These are phyloP conservation scores for Calliphora vicina DNA, from an alignment of 1,140 invertebrate species.

Conservation along the genomic window DNA sequence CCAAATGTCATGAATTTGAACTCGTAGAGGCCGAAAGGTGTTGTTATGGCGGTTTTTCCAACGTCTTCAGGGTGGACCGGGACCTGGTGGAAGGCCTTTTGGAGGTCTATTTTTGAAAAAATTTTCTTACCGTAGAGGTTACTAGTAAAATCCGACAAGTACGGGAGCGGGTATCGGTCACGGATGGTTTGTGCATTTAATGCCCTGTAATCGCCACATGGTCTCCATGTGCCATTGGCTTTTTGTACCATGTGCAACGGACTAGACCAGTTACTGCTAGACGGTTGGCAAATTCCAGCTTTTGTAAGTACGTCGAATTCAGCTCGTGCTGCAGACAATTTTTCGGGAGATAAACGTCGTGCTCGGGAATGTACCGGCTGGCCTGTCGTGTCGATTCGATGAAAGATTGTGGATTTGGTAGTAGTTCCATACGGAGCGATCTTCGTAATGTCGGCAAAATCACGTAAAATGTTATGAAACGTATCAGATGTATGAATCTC, in stretches of 20 bases:
- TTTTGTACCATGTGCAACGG: constrained; percentile 64
- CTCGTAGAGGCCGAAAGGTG: constrained; percentile 51
- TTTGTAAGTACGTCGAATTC: constrained; percentile 52
- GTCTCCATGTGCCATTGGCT: constrained; percentile 57
- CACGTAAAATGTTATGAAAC: not conserved
- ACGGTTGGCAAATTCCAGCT: constrained; percentile 50
- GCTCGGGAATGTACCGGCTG: not conserved
- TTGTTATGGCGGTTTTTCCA: constrained; percentile 59
- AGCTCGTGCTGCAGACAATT: constrained; percentile 40
- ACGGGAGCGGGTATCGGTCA: constrained; percentile 58
- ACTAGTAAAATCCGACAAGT: constrained; percentile 53
- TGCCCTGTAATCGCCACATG: constrained; percentile 45
- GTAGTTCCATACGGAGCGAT: not conserved
- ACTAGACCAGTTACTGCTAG: constrained; percentile 47
- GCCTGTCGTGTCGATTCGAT: not conserved
- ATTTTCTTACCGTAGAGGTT: constrained; percentile 54
- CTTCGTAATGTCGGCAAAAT: not conserved
- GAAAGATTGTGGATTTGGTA: not conserved
- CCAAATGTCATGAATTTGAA: constrained; percentile 48
- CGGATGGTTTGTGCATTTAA: not conserved
- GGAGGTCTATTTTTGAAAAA: constrained; percentile 65
- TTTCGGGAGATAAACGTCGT: not conserved
- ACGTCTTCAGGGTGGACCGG: constrained; percentile 53
- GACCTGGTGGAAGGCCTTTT: constrained; percentile 59
- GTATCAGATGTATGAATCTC: not conserved